phyloP scores from a whole-genome alignment of 2,797 vertebrate genomes.

The Nannoperca australis region DNA sequence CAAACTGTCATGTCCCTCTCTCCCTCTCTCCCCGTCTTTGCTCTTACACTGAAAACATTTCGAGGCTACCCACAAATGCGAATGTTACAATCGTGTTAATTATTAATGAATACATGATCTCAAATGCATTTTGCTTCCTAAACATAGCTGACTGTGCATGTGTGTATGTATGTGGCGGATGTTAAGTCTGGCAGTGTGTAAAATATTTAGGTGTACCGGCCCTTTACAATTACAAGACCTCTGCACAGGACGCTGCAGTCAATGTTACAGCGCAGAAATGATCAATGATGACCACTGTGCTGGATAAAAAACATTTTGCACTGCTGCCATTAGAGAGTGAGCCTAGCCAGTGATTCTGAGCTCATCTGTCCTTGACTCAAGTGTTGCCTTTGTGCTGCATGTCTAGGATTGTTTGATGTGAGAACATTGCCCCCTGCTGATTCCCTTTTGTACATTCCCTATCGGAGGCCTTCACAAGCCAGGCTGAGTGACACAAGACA shows the following conservation, averaged over 20 bases:
- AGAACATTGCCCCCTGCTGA: slow-evolving; percentile 86
- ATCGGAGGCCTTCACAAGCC: slow-evolving; percentile 24
- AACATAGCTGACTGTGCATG: slow-evolving; percentile 39
- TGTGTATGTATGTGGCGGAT: slow-evolving; percentile 25
- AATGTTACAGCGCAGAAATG: slow-evolving; percentile 36
- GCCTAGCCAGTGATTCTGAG: slow-evolving; percentile 54
- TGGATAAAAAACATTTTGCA: slow-evolving; percentile 58
- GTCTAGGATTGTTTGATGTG: slow-evolving; percentile 71
- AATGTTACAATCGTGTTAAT: slow-evolving; percentile 58
- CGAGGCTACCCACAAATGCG: slow-evolving; percentile 38
- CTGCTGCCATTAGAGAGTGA: slow-evolving; percentile 49
- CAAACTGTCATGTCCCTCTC: slow-evolving; percentile 39
- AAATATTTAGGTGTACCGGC: slow-evolving; percentile 60
- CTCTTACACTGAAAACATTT: slow-evolving; percentile 54
- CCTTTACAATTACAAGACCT: slow-evolving; percentile 34
- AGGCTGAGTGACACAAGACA: slow-evolving; percentile 63
- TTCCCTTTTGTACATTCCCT: slow-evolving; percentile 55
- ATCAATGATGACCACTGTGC: slow-evolving; percentile 50
- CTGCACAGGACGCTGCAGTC: slow-evolving; percentile 48
- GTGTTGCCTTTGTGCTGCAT: slow-evolving; percentile 46
- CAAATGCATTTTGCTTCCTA: slow-evolving; percentile 67
- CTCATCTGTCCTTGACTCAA: slow-evolving; percentile 69
- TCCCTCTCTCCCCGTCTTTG: slow-evolving; percentile 3
- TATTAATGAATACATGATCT: slow-evolving; percentile 70
- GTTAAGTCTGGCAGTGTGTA: slow-evolving; percentile 38